A percentile compares a stretch with the other conserved stretches of the same genome.
phyloP scores from a whole-genome alignment of 2,888 invertebrate genomes.

The Ceraclea dissimilis region DNA sequence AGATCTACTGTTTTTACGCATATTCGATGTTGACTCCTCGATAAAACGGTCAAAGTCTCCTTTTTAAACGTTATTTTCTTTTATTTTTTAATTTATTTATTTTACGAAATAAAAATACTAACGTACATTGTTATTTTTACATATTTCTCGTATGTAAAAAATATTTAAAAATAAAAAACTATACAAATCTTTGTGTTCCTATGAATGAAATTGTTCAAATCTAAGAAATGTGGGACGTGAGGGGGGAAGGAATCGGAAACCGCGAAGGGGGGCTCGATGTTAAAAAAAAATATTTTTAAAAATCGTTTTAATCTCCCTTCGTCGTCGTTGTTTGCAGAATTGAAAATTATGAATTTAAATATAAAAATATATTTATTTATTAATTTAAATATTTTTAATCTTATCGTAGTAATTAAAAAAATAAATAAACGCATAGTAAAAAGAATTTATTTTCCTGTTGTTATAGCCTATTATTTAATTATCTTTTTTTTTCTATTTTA shows the following conservation, averaged over 20 bases:
- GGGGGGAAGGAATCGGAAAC: too few species aligned
- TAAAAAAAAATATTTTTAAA: too few species aligned
- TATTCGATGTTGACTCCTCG: too few species aligned
- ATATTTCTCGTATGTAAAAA: background rate
- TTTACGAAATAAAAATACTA: background rate
- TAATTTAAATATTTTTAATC: too few species aligned
- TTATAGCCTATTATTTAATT: background rate
- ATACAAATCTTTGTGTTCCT: background rate
- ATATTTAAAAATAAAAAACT: background rate
- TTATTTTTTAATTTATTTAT: background rate
- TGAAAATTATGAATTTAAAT: too few species aligned
- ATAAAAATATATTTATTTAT: too few species aligned
- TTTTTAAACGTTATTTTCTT: background rate
- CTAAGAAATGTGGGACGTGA: too few species aligned
- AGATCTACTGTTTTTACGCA: too few species aligned
- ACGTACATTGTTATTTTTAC: background rate
- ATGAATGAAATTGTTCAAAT: background rate
- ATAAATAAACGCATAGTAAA: background rate
- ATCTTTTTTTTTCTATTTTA: background rate
- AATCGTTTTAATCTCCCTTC: too few species aligned
- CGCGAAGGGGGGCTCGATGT: too few species aligned
- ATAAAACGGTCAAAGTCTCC: too few species aligned
- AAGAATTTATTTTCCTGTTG: background rate
- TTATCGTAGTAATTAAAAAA: background rate
- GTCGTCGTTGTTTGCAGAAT: too few species aligned